These are phyloP conservation scores for Tuberolachnus salignus DNA, from an alignment of 2,888 invertebrate species.

Conservation along the genomic window DNA sequence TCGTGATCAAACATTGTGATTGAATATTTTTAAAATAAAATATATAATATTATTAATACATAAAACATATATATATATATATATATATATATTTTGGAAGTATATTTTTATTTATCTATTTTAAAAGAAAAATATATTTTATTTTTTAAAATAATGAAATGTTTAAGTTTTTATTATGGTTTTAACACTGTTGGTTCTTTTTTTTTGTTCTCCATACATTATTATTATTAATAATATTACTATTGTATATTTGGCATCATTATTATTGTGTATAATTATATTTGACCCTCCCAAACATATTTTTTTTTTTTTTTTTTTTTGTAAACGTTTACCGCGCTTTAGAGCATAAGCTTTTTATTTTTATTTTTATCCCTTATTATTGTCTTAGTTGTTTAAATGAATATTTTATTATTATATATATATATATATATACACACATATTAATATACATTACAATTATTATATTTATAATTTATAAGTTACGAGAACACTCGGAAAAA, in stretches of 20 bases:
- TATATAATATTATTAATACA: constrained; percentile 47
- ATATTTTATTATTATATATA: constrained; percentile 26
- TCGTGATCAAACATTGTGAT: constrained; percentile 57
- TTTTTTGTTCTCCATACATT: constrained; percentile 52
- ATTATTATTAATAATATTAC: constrained; percentile 38
- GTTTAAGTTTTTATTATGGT: constrained; percentile 56
- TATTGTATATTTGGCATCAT: constrained; percentile 45
- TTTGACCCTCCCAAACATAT: constrained; percentile 16
- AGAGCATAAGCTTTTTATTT: constrained; percentile 50
- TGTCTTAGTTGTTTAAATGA: constrained; percentile 27
- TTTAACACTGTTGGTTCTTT: constrained; percentile 53
- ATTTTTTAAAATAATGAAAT: constrained; percentile 52
- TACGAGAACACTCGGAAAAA: constrained; percentile 22
- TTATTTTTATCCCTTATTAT: constrained; percentile 43
- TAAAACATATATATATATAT: constrained; percentile 33
- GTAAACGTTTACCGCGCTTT: constrained; percentile 33
- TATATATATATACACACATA: too few relatives aligned
- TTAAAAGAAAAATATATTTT: constrained; percentile 50
- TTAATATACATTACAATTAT: too few relatives aligned
- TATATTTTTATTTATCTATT: constrained; percentile 51
- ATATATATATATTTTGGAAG: constrained; percentile 51
- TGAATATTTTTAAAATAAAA: constrained; percentile 55
- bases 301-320: background rate
- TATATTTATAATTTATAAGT: constrained; percentile 23
- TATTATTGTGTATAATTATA: constrained; percentile 37